These are phyloP conservation scores for Onychostoma macrolepis DNA, from an alignment of 2,113 vertebrate genomes.

Conservation along the genomic window DNA sequence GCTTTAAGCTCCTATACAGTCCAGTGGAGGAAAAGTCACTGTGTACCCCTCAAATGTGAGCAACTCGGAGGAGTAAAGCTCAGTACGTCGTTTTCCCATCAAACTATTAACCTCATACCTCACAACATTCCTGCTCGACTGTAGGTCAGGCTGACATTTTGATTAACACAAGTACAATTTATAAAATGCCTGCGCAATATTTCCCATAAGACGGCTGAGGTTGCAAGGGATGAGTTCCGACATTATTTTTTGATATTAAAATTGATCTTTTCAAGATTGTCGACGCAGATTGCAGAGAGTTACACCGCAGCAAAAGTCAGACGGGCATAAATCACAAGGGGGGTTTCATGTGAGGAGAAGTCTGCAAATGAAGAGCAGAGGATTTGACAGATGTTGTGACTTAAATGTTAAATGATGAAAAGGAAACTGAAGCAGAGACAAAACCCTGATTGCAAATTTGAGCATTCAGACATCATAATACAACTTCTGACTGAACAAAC, in stretches of 20 bases:
- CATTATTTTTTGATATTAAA: slow-evolving; percentile 47
- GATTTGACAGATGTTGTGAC: slow-evolving; percentile 8
- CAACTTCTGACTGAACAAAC: background rate
- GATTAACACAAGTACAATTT: slow-evolving; percentile 50
- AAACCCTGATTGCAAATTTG: slow-evolving; percentile 3
- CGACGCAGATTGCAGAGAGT: slow-evolving; percentile 27
- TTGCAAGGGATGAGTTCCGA: slow-evolving; percentile 32
- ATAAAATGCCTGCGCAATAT: slow-evolving; percentile 45
- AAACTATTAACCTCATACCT: slow-evolving; percentile 34
- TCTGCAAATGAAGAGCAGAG: slow-evolving; percentile 27
- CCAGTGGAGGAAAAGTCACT: background rate
- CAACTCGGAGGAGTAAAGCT: background rate
- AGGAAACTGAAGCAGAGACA: slow-evolving; percentile 4
- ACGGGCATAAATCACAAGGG: slow-evolving; percentile 28
- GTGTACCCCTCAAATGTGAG: background rate
- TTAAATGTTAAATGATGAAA: slow-evolving; percentile 27
- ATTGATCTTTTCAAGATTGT: slow-evolving; percentile 52
- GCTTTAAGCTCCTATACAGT: background rate
- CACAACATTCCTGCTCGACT: slow-evolving; percentile 7
- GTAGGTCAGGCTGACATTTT: slow-evolving; percentile 55
- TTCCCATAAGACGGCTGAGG: slow-evolving; percentile 42
- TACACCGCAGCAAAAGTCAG: background rate
- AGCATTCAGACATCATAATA: background rate
- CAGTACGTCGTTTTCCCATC: background rate
- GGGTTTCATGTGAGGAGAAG: slow-evolving; percentile 17